These are phyloP conservation scores for Suricata suricatta DNA, from an alignment of 2,113 vertebrate genomes.

Conservation along the genomic window DNA sequence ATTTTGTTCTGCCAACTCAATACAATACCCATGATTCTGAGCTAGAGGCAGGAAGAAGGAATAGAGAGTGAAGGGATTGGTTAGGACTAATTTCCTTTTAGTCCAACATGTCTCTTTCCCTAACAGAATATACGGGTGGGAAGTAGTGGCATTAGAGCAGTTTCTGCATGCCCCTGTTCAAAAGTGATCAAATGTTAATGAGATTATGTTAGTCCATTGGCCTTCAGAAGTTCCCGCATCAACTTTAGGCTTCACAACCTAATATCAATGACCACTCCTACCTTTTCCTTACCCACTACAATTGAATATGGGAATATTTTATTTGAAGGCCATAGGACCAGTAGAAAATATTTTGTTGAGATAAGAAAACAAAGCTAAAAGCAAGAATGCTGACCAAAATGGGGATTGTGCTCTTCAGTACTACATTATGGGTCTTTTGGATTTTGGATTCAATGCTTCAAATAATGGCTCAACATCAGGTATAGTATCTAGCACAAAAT, in stretches of 20 bases:
- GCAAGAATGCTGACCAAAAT: background rate
- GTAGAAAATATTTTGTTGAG: background rate
- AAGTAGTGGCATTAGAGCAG: background rate
- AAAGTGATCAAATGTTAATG: background rate
- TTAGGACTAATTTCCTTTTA: background rate
- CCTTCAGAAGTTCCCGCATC: background rate
- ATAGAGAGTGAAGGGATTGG: background rate
- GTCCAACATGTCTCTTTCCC: background rate
- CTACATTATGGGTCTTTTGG: background rate
- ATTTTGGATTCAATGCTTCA: background rate
- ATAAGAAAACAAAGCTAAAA: slow-evolving; percentile 18
- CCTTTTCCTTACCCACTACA: background rate
- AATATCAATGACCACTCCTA: background rate
- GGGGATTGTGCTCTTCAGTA: background rate
- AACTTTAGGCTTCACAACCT: background rate
- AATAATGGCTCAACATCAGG: background rate
- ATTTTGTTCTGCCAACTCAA: background rate
- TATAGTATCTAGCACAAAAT: background rate
- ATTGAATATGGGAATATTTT: background rate
- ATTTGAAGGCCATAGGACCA: background rate
- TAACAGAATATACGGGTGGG: background rate
- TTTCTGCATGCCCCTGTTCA: background rate
- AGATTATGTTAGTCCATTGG: background rate
- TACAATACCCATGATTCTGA: background rate
- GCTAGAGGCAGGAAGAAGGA: background rate